These are phyloP conservation scores for Pediacus dermestoides DNA, from an alignment of 2,888 invertebrate genomes.

Conservation along the genomic window DNA sequence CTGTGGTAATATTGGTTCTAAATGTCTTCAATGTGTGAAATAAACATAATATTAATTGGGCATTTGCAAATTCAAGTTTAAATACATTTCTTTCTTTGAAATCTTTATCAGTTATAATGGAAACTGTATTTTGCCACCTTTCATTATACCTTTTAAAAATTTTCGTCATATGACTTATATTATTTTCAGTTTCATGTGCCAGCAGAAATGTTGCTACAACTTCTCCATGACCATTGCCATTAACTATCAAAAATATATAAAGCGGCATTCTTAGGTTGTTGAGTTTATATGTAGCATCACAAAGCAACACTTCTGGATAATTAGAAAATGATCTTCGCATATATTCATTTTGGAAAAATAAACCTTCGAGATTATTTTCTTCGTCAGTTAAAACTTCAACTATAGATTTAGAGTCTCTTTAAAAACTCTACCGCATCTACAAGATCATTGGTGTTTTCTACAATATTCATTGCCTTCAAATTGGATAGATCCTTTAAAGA, in stretches of 20 bases:
- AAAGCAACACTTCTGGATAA: slow-evolving; percentile 7
- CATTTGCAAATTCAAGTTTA: slow-evolving; percentile 1
- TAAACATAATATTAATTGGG: slow-evolving; percentile 1
- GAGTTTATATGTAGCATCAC: slow-evolving; percentile 10
- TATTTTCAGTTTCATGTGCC: slow-evolving; percentile 10
- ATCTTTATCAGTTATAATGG: slow-evolving; percentile 5
- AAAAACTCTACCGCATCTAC: slow-evolving; percentile 2
- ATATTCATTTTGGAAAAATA: slow-evolving; percentile 9
- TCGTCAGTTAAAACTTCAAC: slow-evolving; percentile 9
- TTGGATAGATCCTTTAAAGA: slow-evolving; percentile 9
- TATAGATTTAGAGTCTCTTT: neutral
- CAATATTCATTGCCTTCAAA: slow-evolving; percentile 5
- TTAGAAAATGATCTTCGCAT: slow-evolving; percentile 4
- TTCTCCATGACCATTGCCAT: slow-evolving; percentile 11
- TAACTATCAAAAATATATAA: slow-evolving; percentile 10
- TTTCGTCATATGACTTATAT: slow-evolving; percentile 1
- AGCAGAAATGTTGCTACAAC: slow-evolving; percentile 9
- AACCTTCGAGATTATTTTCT: slow-evolving; percentile 7
- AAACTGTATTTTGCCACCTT: neutral
- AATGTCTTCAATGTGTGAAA: slow-evolving; percentile 8
- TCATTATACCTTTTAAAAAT: slow-evolving; percentile 4
- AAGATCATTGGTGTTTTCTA: slow-evolving; percentile 3
- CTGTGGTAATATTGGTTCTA: slow-evolving; percentile 4
- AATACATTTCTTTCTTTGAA: slow-evolving; percentile 4
- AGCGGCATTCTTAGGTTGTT: slow-evolving; percentile 10